Percentiles rank a stretch among this genome's conserved stretches.
Evolutionary conservation across 2,797 vertebrate species (phyloP).

Genomic region (Neostethus bicornis): DNA sequence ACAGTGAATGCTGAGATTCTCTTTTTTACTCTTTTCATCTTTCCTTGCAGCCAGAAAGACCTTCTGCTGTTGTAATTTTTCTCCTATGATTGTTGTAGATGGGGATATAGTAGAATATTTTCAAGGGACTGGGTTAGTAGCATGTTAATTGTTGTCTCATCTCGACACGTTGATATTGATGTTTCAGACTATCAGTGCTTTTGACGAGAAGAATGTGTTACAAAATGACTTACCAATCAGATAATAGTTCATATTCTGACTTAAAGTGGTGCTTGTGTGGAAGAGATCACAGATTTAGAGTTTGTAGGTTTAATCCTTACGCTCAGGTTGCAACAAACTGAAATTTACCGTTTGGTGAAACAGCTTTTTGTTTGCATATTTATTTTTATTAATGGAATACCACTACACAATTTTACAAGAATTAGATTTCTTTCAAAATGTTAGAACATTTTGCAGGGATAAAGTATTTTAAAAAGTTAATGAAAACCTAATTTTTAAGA

Average conservation of each 20-base stretch:
- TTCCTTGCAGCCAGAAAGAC: slow-evolving; percentile 36
- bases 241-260: slow-evolving; percentile 16
- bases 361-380: slow-evolving; percentile 23
- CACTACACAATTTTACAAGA: slow-evolving; percentile 19
- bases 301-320: slow-evolving; percentile 23
- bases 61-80: slow-evolving; percentile 64
- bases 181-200: slow-evolving; percentile 77
- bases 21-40: slow-evolving; percentile 27
- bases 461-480: slow-evolving; percentile 1
- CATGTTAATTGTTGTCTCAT: slow-evolving; percentile 69
- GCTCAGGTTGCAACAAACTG: slow-evolving; percentile 25
- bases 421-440: neutral
- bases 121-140: slow-evolving; percentile 67
- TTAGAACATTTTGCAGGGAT: slow-evolving; percentile 3
- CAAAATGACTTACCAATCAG: slow-evolving; percentile 41
- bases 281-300: slow-evolving; percentile 9
- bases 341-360: slow-evolving; percentile 18
- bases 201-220: slow-evolving; percentile 73
- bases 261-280: slow-evolving; percentile 10
- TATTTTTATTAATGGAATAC: slow-evolving; percentile 4
- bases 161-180: slow-evolving; percentile 63
- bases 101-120: slow-evolving; percentile 75
- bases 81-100: slow-evolving; percentile 75
- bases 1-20: slow-evolving; percentile 35
- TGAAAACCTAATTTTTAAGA: slow-evolving; percentile 20